phyloP scores from a whole-genome alignment of 2,113 vertebrate species.

The Merops nubicus region DNA sequence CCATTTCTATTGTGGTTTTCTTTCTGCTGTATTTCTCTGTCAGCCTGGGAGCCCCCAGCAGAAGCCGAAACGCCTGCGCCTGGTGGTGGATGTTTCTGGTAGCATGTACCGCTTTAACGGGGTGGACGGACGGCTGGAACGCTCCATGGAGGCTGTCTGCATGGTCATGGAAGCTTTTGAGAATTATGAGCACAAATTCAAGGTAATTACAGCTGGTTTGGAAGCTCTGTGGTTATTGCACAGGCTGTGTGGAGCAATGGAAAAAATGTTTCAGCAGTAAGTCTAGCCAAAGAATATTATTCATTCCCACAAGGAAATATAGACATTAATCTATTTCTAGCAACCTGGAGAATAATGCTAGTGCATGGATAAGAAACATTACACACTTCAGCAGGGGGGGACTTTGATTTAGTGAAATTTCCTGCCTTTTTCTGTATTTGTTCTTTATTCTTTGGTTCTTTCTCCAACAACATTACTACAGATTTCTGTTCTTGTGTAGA shows the following conservation, averaged over 20 bases:
- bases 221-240: neutral
- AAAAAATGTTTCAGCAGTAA: neutral
- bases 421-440: neutral
- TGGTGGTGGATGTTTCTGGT: too few species aligned
- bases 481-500: neutral
- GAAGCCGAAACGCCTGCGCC: slow-evolving; percentile 90
- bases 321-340: slow-evolving; percentile 16
- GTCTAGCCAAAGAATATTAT: slow-evolving; percentile 26
- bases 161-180: slow-evolving; percentile 99
- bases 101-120: slow-evolving; percentile 99
- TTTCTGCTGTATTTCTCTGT: neutral
- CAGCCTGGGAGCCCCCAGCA: slow-evolving; percentile 91
- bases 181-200: slow-evolving; percentile 94
- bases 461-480: neutral
- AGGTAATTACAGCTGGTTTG: slow-evolving; percentile 78
- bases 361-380: neutral
- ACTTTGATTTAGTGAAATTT: neutral
- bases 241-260: neutral
- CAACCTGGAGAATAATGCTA: slow-evolving; percentile 12
- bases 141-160: slow-evolving; percentile 95
- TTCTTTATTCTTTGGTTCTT: neutral
- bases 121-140: slow-evolving; percentile 90
- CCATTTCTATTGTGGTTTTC: neutral
- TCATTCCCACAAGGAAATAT: neutral
- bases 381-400: neutral